Percentiles rank a stretch among this genome's conserved stretches.
Evolutionary conservation across 2,113 vertebrate genomes (phyloP).

Genomic region (Scomber scombrus): DNA sequence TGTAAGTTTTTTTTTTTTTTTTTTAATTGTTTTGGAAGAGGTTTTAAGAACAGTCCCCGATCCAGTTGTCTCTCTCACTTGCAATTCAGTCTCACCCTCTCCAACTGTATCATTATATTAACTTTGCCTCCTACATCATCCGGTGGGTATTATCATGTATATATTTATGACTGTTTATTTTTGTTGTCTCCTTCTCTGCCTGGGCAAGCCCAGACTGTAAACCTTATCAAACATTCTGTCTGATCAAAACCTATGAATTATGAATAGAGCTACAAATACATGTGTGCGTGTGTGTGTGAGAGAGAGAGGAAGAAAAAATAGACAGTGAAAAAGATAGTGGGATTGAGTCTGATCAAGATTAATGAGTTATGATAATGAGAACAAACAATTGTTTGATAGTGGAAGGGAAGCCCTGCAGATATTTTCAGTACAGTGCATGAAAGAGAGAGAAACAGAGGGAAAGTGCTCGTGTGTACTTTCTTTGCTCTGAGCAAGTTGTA

Average conservation of each 20-base stretch:
- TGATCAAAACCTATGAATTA: slow-evolving; percentile 81
- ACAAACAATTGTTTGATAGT: slow-evolving; percentile 77
- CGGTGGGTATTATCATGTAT: slow-evolving; percentile 58
- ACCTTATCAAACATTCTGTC: slow-evolving; percentile 80
- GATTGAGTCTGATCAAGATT: slow-evolving; percentile 73
- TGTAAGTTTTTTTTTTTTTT: too few species aligned
- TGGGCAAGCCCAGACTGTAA: slow-evolving; percentile 63
- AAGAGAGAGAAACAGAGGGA: slow-evolving; percentile 38
- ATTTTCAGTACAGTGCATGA: slow-evolving; percentile 44
- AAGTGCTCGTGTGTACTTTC: slow-evolving; percentile 52
- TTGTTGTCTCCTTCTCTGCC: slow-evolving; percentile 62
- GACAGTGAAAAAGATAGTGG: slow-evolving; percentile 40
- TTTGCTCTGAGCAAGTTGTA: slow-evolving; percentile 47
- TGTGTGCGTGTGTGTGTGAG: slow-evolving; percentile 11
- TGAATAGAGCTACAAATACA: slow-evolving; percentile 73
- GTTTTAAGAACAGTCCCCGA: not conserved
- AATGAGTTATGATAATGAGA: slow-evolving; percentile 79
- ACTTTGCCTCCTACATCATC: slow-evolving; percentile 51
- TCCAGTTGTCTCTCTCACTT: not conserved
- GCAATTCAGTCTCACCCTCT: slow-evolving; percentile 13
- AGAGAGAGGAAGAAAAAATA: not conserved
- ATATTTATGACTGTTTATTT: slow-evolving; percentile 74
- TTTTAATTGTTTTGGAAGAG: slow-evolving; percentile 8
- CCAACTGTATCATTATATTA: slow-evolving; percentile 44
- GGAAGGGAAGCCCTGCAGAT: slow-evolving; percentile 67